Evolutionary conservation across 2,888 invertebrate species (phyloP).

Genomic region (Drosophila austrosaltans): DNA sequence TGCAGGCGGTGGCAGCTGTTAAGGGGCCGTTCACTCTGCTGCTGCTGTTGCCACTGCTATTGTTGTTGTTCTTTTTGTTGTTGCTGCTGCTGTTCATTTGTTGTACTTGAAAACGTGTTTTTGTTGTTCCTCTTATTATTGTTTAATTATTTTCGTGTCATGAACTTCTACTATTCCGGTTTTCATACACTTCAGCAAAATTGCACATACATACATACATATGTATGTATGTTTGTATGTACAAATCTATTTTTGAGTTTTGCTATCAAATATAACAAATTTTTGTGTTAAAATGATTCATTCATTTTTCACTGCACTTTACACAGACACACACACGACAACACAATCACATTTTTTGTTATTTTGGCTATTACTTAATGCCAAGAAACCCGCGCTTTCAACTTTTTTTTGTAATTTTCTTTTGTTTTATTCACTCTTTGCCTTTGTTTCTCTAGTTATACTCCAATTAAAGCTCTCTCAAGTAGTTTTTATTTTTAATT

Average conservation of each 20-base stretch:
- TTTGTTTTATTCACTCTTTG: constrained; percentile 33
- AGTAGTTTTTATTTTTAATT: constrained; percentile 62
- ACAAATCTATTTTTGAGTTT: constrained; percentile 29
- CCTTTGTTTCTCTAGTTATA: constrained; percentile 41
- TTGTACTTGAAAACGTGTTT: constrained; percentile 4
- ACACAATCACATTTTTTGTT: background rate
- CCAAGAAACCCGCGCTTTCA: background rate
- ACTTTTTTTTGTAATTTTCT: constrained; percentile 25
- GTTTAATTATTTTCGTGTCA: constrained; percentile 43
- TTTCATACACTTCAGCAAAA: constrained; percentile 38
- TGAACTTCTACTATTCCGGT: constrained; percentile 38
- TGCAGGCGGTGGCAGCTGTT: constrained; percentile 63
- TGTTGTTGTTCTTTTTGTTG: constrained; percentile 36
- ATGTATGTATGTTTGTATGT: too few species aligned
- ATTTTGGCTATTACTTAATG: constrained; percentile 14
- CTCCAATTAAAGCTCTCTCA: constrained; percentile 51
- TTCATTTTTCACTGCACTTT: constrained; percentile 8
- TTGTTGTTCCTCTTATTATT: constrained; percentile 55
- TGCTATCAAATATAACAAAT: constrained; percentile 5
- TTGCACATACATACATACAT: background rate
- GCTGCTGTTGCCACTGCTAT: constrained; percentile 35
- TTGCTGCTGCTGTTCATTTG: background rate
- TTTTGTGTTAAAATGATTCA: background rate
- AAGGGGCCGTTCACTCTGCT: constrained; percentile 65
- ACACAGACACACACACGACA: background rate